These are phyloP conservation scores for Hemicordylus capensis DNA, from an alignment of 2,113 vertebrate genomes.

Conservation along the genomic window DNA sequence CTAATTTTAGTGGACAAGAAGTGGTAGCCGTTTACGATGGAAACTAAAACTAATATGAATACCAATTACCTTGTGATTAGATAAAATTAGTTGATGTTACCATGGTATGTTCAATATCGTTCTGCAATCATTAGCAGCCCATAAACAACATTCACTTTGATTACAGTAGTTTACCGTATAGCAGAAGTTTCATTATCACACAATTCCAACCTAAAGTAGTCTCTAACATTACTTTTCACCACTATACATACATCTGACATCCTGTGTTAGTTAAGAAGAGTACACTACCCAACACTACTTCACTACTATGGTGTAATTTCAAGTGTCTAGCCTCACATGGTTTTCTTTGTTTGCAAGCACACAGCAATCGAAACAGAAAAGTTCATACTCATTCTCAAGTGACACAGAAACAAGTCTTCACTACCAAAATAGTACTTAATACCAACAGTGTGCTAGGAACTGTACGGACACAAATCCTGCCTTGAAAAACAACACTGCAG, in stretches of 20 bases:
- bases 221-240: neutral
- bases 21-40: too few species aligned
- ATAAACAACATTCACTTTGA: rapidly evolving
- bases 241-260: too few species aligned
- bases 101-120: neutral
- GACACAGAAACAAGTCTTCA: neutral
- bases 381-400: neutral
- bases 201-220: neutral
- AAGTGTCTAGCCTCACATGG: neutral
- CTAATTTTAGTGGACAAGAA: too few species aligned
- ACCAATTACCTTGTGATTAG: too few species aligned
- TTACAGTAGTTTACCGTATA: too few species aligned
- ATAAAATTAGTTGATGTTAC: neutral
- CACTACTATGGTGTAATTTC: neutral
- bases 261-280: too few species aligned
- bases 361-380: neutral
- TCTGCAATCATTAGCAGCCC: neutral
- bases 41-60: too few species aligned
- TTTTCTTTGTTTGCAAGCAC: neutral
- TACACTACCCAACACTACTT: neutral
- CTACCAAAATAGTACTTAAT: neutral
- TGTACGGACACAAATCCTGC: too few species aligned
- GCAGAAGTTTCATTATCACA: neutral
- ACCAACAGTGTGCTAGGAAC: too few species aligned
- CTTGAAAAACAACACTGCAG: too few species aligned